These are phyloP conservation scores for Lysandra coridon DNA, from an alignment of 2,888 invertebrate species.

Conservation along the genomic window DNA sequence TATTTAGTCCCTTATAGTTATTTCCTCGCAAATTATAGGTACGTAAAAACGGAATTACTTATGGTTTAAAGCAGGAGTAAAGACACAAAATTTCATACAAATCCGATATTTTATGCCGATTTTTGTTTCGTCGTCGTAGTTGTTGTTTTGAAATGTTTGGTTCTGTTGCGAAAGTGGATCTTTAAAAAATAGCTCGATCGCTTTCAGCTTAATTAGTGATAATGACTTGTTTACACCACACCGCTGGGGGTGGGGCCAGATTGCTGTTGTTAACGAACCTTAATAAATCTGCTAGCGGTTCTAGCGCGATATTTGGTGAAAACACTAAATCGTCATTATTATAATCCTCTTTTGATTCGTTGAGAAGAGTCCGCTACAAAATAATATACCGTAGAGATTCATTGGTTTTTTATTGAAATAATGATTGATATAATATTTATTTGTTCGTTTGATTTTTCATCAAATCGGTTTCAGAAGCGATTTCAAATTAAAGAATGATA, in stretches of 20 bases:
- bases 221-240: constrained; percentile 14
- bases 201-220: background rate
- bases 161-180: too few relatives aligned
- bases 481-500: too few relatives aligned
- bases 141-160: background rate
- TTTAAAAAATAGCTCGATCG: background rate
- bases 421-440: background rate
- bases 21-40: too few relatives aligned
- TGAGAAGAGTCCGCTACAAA: constrained; percentile 8
- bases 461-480: background rate
- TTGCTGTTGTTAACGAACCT: constrained; percentile 61
- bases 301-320: constrained; percentile 50
- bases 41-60: too few relatives aligned
- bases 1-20: too few relatives aligned
- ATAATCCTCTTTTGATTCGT: background rate
- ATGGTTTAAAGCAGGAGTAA: too few relatives aligned
- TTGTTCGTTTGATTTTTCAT: background rate
- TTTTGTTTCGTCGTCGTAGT: background rate
- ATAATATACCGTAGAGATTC: background rate
- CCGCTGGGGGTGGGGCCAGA: constrained; percentile 48
- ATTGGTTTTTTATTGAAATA: constrained; percentile 6
- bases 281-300: constrained; percentile 56
- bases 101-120: too few relatives aligned
- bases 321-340: constrained; percentile 33
- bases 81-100: too few relatives aligned